phyloP scores from a whole-genome alignment of 2,113 vertebrate genomes.

The Python bivittatus region DNA sequence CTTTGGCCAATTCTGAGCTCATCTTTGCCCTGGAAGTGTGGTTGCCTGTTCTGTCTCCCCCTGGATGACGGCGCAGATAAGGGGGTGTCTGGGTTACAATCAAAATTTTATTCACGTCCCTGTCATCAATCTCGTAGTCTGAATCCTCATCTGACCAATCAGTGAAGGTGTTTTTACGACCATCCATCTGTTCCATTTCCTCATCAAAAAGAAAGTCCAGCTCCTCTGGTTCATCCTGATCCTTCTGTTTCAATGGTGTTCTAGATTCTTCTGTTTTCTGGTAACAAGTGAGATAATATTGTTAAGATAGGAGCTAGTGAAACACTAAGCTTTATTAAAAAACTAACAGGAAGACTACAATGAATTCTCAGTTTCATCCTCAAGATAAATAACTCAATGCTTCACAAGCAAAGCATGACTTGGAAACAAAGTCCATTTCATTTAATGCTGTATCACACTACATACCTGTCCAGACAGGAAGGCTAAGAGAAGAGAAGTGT shows the following conservation, averaged over 20 bases:
- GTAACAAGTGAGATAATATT: background rate
- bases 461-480: background rate
- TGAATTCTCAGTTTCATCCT: background rate
- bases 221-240: slow-evolving; percentile 94
- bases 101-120: slow-evolving; percentile 97
- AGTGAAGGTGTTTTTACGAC: slow-evolving; percentile 95
- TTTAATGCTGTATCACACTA: background rate
- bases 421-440: background rate
- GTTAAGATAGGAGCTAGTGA: background rate
- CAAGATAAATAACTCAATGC: background rate
- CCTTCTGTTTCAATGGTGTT: slow-evolving; percentile 68
- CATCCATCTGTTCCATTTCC: slow-evolving; percentile 98
- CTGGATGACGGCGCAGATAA: slow-evolving; percentile 93
- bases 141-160: slow-evolving; percentile 98
- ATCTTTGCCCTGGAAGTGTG: slow-evolving; percentile 94
- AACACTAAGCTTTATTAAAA: background rate
- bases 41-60: slow-evolving; percentile 93
- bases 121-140: slow-evolving; percentile 93
- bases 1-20: slow-evolving; percentile 89
- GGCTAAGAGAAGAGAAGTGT: background rate
- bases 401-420: background rate
- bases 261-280: slow-evolving; percentile 84
- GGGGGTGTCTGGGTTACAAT: slow-evolving; percentile 97
- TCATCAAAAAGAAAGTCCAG: slow-evolving; percentile 98
- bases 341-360: background rate